A percentile compares a stretch with the other conserved stretches of the same genome.
Evolutionary conservation across 2,113 vertebrate genomes (phyloP).

Genomic region (Muscicapa adusta): DNA sequence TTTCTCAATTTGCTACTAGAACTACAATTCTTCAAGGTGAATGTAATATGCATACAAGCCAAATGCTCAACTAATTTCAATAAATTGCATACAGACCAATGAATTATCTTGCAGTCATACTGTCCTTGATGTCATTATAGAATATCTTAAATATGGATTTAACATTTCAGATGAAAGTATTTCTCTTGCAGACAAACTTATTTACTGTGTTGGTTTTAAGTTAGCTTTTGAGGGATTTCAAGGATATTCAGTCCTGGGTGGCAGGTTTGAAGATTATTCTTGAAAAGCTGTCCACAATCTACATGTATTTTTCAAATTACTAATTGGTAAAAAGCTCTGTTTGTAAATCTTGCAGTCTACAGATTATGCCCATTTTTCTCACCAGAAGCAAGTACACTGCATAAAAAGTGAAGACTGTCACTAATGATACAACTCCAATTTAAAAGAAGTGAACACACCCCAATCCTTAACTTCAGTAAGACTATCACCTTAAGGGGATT

Average conservation of each 20-base stretch:
- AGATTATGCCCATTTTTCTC: neutral
- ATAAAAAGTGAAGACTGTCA: neutral
- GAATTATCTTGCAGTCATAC: neutral
- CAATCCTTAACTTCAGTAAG: neutral
- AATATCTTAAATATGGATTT: neutral
- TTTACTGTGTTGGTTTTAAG: neutral
- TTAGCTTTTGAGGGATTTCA: neutral
- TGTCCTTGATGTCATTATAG: neutral
- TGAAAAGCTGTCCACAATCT: neutral
- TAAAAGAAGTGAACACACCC: neutral
- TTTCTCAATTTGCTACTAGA: neutral
- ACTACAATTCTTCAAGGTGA: neutral
- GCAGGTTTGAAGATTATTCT: neutral
- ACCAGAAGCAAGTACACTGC: neutral
- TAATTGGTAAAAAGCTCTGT: neutral
- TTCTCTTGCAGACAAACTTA: neutral
- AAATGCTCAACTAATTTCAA: neutral
- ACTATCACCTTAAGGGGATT: neutral
- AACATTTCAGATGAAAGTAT: neutral
- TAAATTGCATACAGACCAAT: neutral
- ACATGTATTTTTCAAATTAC: neutral
- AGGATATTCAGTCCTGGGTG: neutral
- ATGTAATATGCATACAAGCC: neutral
- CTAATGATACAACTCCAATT: fast-evolving
- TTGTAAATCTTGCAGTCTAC: neutral